Evolutionary conservation across 2,888 invertebrate species (phyloP).

Genomic region (Mechanitis mazaeus): DNA sequence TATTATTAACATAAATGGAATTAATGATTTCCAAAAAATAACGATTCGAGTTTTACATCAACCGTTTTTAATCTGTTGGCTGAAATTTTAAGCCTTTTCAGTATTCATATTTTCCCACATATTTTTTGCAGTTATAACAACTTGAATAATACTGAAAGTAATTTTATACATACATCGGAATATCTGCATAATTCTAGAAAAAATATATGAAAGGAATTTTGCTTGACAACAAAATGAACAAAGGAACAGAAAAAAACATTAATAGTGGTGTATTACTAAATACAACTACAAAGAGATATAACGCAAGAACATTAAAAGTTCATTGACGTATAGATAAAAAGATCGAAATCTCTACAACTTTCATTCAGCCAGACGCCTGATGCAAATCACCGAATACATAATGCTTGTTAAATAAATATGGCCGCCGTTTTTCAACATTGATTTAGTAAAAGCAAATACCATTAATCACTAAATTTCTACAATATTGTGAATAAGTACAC

Average conservation of each 20-base stretch:
- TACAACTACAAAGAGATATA: not conserved
- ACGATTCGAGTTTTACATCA: too few relatives aligned
- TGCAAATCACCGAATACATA: conserved; percentile 34
- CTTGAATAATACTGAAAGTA: too few relatives aligned
- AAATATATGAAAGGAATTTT: too few relatives aligned
- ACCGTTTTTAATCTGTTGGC: too few relatives aligned
- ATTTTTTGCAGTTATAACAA: too few relatives aligned
- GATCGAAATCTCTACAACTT: conserved; percentile 36
- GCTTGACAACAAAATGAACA: too few relatives aligned
- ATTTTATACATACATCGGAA: too few relatives aligned
- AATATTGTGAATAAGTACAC: not conserved
- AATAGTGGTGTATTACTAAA: not conserved
- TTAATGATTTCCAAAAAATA: too few relatives aligned
- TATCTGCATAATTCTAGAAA: too few relatives aligned
- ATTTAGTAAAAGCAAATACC: conserved; percentile 26
- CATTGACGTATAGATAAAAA: conserved; percentile 21
- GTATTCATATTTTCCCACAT: too few relatives aligned
- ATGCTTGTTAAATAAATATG: conserved; percentile 34
- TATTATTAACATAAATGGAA: too few relatives aligned
- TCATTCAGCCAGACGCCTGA: conserved; percentile 31
- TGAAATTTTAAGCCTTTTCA: too few relatives aligned
- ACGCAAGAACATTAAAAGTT: not conserved
- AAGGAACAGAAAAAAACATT: not conserved
- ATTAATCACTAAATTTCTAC: not conserved
- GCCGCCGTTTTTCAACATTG: conserved; percentile 40